Percentiles rank a stretch among this genome's conserved stretches.
Evolutionary conservation across 2,797 vertebrate genomes (phyloP).

Genomic region (Melanogrammus aeglefinus): DNA sequence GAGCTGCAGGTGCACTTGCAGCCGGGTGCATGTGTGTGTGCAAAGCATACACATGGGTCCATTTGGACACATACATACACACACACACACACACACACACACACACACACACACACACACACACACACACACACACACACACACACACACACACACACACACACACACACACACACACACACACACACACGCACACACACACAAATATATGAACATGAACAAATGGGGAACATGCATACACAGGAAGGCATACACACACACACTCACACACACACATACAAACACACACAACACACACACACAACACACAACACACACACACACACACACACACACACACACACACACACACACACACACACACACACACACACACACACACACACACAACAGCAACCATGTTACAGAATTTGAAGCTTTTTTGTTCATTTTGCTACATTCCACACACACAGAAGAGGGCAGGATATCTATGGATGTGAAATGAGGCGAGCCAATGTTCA

Average conservation of each 20-base stretch:
- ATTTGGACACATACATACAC: neutral
- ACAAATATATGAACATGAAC: no score
- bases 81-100: neutral
- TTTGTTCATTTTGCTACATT: neutral
- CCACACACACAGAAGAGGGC: slow-evolving; percentile 16
- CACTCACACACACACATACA: neutral
- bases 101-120: neutral
- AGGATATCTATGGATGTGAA: slow-evolving; percentile 45
- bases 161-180: neutral
- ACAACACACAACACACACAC: neutral
- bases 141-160: no score
- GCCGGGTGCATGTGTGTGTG: neutral
- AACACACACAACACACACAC: neutral
- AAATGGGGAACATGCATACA: no score
- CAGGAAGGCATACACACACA: neutral
- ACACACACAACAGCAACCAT: neutral
- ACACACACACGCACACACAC: no score
- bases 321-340: slow-evolving; percentile 1
- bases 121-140: neutral
- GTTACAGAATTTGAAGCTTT: slow-evolving; percentile 8
- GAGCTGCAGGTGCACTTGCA: neutral
- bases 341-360: neutral
- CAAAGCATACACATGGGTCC: neutral
- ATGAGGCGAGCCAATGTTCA: slow-evolving; percentile 43
- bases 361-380: slow-evolving; percentile 9